These are phyloP conservation scores for Drosophila carrolli DNA, from an alignment of 1,140 invertebrate genomes.

Conservation along the genomic window DNA sequence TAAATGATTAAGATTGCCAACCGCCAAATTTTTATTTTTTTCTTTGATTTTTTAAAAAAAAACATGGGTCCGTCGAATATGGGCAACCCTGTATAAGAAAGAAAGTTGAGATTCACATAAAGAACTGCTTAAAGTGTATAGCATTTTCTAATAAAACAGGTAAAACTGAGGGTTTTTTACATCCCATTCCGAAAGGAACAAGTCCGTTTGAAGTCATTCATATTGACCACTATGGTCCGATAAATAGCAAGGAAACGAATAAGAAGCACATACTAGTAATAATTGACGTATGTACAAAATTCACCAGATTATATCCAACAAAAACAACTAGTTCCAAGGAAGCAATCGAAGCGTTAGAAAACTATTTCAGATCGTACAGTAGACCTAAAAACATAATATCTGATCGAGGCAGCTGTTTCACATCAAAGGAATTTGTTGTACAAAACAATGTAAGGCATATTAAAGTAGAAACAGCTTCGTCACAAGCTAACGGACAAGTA, in stretches of 20 bases:
- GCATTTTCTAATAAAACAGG: slow-evolving; percentile 1
- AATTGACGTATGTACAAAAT: background rate
- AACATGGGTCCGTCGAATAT: too few species aligned
- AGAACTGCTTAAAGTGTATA: slow-evolving; percentile 1
- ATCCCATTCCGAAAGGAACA: background rate
- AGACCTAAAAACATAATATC: background rate
- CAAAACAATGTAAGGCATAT: background rate
- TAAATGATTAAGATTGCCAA: too few species aligned
- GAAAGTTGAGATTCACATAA: background rate
- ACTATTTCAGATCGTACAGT: background rate
- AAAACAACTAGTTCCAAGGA: background rate
- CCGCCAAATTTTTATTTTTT: too few species aligned
- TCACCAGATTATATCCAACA: background rate
- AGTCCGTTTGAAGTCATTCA: slow-evolving; percentile 1
- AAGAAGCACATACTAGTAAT: background rate
- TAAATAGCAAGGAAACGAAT: background rate
- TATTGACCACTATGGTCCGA: background rate
- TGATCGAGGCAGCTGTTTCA: background rate
- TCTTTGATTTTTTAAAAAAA: too few species aligned
- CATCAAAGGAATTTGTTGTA: background rate
- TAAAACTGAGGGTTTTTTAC: background rate
- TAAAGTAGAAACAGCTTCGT: background rate
- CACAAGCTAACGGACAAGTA: background rate
- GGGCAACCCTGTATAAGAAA: too few species aligned
- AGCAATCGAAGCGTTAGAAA: background rate